Evolutionary conservation across 53 echinoderm and acorn worm species (phyloP).

Genomic region (Stichopus horrens): DNA sequence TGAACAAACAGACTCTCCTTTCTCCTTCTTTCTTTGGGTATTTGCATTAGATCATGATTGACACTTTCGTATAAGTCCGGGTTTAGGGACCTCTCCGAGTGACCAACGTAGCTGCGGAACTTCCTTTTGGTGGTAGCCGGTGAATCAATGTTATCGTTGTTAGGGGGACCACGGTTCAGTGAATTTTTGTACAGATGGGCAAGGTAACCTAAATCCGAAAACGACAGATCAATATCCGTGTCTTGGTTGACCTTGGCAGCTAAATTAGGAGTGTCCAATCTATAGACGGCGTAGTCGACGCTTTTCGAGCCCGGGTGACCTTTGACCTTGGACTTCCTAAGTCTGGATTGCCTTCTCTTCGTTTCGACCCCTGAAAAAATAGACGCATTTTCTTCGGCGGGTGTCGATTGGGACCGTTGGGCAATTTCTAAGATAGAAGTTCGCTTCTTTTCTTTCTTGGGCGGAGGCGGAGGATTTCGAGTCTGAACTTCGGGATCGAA

Average conservation of each 20-base stretch:
- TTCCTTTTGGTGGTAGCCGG: slow-evolving; percentile 12
- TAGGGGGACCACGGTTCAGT: neutral
- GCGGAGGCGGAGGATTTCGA: neutral
- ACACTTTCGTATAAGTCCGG: neutral
- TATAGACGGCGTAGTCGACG: slow-evolving; percentile 7
- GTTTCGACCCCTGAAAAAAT: slow-evolving; percentile 11
- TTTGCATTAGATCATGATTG: slow-evolving; percentile 10
- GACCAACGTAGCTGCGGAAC: slow-evolving; percentile 6
- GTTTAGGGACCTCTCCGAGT: neutral
- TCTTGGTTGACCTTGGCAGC: slow-evolving; percentile 18
- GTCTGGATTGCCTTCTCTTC: neutral
- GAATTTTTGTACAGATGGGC: slow-evolving; percentile 20
- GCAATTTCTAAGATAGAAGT: slow-evolving; percentile 37
- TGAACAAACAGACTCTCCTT: slow-evolving; percentile 4
- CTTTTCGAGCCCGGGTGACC: neutral
- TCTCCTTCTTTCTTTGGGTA: neutral
- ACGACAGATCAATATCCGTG: slow-evolving; percentile 23
- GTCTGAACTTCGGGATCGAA: slow-evolving; percentile 9
- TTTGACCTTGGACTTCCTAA: neutral
- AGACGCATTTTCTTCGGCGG: neutral
- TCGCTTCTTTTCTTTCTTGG: neutral
- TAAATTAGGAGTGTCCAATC: slow-evolving; percentile 24
- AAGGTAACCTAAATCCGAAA: slow-evolving; percentile 19
- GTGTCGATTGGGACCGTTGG: neutral
- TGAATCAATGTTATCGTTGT: neutral